A percentile compares a stretch with the other conserved stretches of the same genome.
These are phyloP conservation scores for Petrocephalus sullivani DNA, from an alignment of 2,797 vertebrate species.

Conservation along the genomic window DNA sequence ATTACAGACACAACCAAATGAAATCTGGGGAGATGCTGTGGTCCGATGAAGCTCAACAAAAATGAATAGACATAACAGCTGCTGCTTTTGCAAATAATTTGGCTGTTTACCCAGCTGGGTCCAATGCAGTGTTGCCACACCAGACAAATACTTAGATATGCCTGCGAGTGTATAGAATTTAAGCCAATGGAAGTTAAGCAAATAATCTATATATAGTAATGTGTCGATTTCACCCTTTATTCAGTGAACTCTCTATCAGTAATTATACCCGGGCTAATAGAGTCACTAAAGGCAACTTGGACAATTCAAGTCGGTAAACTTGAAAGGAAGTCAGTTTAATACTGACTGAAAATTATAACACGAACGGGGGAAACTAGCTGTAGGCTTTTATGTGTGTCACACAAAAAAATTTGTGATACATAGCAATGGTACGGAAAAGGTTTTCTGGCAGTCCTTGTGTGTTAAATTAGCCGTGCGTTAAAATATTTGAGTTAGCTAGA, in stretches of 20 bases:
- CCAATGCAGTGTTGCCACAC: neutral
- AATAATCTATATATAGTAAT: neutral
- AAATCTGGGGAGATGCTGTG: neutral
- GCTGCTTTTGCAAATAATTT: neutral
- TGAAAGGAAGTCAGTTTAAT: neutral
- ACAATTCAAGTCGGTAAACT: neutral
- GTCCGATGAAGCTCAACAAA: neutral
- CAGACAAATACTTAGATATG: neutral
- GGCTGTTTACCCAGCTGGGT: neutral
- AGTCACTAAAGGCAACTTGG: neutral
- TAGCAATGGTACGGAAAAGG: neutral
- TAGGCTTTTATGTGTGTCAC: neutral
- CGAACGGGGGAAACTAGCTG: neutral
- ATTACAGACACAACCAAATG: neutral
- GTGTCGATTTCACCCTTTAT: neutral
- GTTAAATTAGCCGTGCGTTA: neutral
- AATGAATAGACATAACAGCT: neutral
- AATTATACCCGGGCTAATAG: neutral
- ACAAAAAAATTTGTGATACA: neutral
- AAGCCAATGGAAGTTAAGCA: neutral
- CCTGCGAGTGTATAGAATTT: neutral
- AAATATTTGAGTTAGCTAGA: neutral
- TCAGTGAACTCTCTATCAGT: neutral
- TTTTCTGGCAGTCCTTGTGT: neutral
- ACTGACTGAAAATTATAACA: neutral